phyloP scores from a whole-genome alignment of 2,113 vertebrate species.

The Lasiurus borealis region DNA sequence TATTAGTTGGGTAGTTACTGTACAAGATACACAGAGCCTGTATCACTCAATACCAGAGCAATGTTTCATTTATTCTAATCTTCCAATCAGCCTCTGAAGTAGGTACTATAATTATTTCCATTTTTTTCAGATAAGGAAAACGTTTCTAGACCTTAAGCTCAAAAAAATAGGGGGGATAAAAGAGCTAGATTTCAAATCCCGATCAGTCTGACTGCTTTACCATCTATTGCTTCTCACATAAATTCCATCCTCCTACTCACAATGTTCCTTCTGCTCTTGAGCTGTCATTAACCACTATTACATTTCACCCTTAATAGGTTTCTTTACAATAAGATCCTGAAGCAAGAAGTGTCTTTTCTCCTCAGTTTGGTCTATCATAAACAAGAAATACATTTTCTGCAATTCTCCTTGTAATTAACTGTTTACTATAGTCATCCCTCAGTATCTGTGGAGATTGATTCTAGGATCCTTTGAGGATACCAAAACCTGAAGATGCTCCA shows the following conservation, averaged over 20 bases:
- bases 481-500: background rate
- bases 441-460: background rate
- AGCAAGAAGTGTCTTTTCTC: background rate
- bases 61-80: background rate
- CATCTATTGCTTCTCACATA: background rate
- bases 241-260: background rate
- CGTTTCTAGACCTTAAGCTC: background rate
- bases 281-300: background rate
- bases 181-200: background rate
- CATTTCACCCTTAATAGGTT: background rate
- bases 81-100: background rate
- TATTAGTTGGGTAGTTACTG: background rate
- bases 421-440: background rate
- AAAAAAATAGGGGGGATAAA: background rate
- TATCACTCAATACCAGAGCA: background rate
- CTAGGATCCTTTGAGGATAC: background rate
- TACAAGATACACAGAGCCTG: background rate
- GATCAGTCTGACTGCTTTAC: background rate
- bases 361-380: background rate
- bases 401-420: background rate
- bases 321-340: background rate
- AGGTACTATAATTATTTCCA: background rate
- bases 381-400: conserved; percentile 23
- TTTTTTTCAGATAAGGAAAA: background rate
- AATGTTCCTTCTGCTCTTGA: background rate